Percentiles rank a stretch among this genome's conserved stretches.
phyloP scores from a whole-genome alignment of 1,140 invertebrate genomes.

The Bradynema listronoti region DNA sequence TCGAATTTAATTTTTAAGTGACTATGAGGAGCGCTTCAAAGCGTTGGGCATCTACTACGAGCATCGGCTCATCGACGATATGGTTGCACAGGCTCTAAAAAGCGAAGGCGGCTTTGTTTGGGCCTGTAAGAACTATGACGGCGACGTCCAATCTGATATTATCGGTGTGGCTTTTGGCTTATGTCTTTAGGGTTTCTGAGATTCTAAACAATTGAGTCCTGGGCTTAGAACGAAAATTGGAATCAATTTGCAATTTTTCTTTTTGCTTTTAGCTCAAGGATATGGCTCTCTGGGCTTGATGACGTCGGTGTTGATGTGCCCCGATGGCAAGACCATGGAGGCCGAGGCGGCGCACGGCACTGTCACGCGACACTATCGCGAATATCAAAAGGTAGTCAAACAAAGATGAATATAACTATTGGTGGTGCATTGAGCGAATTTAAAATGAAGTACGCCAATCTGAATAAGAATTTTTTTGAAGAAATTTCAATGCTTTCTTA shows the following conservation, averaged over 20 bases:
- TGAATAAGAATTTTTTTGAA: too few species aligned
- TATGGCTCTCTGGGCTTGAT: slow-evolving; percentile 81
- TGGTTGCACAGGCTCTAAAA: slow-evolving; percentile 97
- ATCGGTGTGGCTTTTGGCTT: too few species aligned
- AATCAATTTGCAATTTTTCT: too few species aligned
- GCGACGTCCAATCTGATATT: slow-evolving; percentile 89
- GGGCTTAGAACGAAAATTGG: too few species aligned
- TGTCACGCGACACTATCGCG: slow-evolving; percentile 85
- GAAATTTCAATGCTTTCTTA: slow-evolving; percentile 21
- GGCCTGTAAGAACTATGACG: slow-evolving; percentile 99
- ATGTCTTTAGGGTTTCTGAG: slow-evolving; percentile 63
- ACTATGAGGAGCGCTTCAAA: slow-evolving; percentile 80
- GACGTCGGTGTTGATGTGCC: slow-evolving; percentile 87
- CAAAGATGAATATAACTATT: not conserved
- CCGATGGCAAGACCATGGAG: slow-evolving; percentile 92
- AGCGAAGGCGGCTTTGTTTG: slow-evolving; percentile 96
- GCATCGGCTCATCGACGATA: slow-evolving; percentile 82
- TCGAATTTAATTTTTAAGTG: slow-evolving; percentile 60
- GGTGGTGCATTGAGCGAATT: too few species aligned
- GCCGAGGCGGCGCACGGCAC: slow-evolving; percentile 95
- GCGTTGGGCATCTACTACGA: slow-evolving; percentile 86
- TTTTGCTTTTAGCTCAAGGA: too few species aligned
- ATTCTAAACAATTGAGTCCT: not conserved
- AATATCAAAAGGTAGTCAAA: slow-evolving; percentile 68
- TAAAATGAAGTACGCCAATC: too few species aligned